Base-by-base conservation (phyloP, 2,797 vertebrate species). In the Paguma larvata region DNA sequence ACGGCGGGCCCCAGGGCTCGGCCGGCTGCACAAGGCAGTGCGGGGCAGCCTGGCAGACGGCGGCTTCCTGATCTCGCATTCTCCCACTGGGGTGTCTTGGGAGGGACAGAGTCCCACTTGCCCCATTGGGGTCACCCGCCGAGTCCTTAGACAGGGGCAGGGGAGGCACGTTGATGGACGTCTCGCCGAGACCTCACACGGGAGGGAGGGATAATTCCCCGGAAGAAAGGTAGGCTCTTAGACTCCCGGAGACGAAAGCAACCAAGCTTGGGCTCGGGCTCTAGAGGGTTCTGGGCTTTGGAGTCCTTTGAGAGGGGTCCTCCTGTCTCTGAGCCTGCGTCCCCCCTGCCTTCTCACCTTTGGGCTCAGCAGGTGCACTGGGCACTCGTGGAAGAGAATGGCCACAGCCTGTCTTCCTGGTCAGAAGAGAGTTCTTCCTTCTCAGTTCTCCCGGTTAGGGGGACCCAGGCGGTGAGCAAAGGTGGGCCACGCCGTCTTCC, bases 21-120 rank as follows among this genome's bases (percentile, higher is more conserved):
- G 0, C 0, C 1, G 3, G 6, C 15, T 9, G n/a, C 46, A 13
- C 3, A 1, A 32, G 38, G 4, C n/a, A 19, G 75, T 32, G n/a
- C 0, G 8, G 51, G 25, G 19, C 25, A 14, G 0, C 63, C 10
- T 48, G 48, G 53, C 63, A 12, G 11, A 18, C 0, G n/a, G 68
- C 63, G 82, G 63, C 41, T 86, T 80, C 48, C 78, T 19, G 51
- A 79, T 6, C 48, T 34, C 14, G 4, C 21, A 2, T 23, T 11
- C 53, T 30, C 12, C 30, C n/a, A 6, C 7, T 63, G 23, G 13
- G 79, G 41, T 30, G 7, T 73, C 48, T 67, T 44, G 51, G 62
- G 34, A 63, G 53, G 48, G 51, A 85, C 25, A 3, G 19, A 7
- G 48, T 56, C 62, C 0, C 2, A 19, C 2, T 67, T 48, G 32